A percentile compares a stretch with the other conserved stretches of the same genome.
Evolutionary conservation across 92 coral and sea anemone genomes (phyloP).

Genomic region (Bergia sp.): DNA sequence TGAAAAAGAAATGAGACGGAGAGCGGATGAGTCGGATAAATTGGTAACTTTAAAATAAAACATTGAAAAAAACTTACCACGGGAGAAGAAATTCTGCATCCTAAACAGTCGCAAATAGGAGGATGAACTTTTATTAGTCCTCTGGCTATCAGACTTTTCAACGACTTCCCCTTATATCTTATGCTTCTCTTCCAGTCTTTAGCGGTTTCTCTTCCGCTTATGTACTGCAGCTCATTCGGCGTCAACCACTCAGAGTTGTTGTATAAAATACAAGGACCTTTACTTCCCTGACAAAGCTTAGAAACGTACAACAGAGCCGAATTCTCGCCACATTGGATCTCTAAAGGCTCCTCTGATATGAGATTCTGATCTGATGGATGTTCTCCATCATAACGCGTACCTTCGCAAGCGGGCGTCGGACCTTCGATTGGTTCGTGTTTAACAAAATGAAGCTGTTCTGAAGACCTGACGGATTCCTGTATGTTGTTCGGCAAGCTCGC

Average conservation of each 20-base stretch:
- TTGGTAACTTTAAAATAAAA: not conserved
- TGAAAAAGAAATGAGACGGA: not conserved
- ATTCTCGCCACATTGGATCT: constrained; percentile 98
- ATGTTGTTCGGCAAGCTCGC: not conserved
- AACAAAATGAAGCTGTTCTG: constrained; percentile 34
- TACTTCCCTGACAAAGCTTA: constrained; percentile 97
- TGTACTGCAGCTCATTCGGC: constrained; percentile 97
- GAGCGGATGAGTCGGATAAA: constrained; percentile 9
- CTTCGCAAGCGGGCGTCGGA: constrained; percentile 55
- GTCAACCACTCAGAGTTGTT: constrained; percentile 93
- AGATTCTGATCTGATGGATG: constrained; percentile 57
- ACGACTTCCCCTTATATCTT: constrained; percentile 93
- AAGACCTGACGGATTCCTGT: constrained; percentile 15
- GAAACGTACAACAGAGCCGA: constrained; percentile 92
- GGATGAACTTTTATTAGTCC: constrained; percentile 97
- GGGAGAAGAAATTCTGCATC: constrained; percentile 97
- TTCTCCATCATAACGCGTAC: constrained; percentile 55
- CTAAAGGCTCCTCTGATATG: constrained; percentile 88
- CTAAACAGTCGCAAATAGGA: constrained; percentile 98
- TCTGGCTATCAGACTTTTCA: constrained; percentile 95
- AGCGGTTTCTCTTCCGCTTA: constrained; percentile 98
- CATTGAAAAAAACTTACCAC: constrained; percentile 74
- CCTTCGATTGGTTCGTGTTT: constrained; percentile 32
- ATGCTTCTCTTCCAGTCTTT: constrained; percentile 99
- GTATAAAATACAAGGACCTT: constrained; percentile 96